phyloP scores from a whole-genome alignment of 64 coral and sea anemone genomes.

The Orbicella faveolata region DNA sequence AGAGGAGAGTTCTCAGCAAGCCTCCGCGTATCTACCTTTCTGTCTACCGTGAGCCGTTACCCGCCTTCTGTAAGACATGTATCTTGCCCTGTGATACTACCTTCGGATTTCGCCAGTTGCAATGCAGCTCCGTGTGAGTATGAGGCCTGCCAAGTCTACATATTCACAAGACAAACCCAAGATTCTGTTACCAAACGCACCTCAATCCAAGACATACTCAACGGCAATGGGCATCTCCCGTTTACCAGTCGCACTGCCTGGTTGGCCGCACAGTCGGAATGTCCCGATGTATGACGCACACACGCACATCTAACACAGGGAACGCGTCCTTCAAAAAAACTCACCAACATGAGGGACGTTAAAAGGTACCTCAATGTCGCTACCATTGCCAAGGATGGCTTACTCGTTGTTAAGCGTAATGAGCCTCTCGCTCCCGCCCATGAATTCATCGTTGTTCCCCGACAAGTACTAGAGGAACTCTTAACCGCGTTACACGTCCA shows the following conservation, averaged over 20 bases:
- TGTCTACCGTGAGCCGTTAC: conserved; percentile 15
- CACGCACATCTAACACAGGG: conserved; percentile 42
- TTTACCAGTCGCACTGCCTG: no score
- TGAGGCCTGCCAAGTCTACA: neutral
- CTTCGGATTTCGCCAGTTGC: conserved; percentile 1
- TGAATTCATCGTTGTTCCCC: neutral
- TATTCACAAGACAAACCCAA: neutral
- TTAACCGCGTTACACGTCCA: no score
- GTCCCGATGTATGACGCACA: neutral
- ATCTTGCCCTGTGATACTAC: neutral
- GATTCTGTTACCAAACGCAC: no score
- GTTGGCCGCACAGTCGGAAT: no score
- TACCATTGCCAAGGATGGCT: neutral
- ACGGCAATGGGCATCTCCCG: neutral
- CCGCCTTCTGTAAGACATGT: conserved; percentile 30
- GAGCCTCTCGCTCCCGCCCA: neutral
- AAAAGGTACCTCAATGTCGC: conserved; percentile 51
- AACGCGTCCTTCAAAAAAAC: conserved; percentile 42
- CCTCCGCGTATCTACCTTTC: conserved; percentile 27
- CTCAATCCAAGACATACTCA: no score
- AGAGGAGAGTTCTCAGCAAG: conserved; percentile 46
- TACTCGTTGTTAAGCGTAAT: conserved; percentile 37
- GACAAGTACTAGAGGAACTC: neutral
- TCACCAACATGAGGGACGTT: conserved; percentile 52
- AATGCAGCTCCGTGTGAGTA: neutral